Conservation (phyloP, 1,140 invertebrate genomes). For the Drosophila orena region DNA sequence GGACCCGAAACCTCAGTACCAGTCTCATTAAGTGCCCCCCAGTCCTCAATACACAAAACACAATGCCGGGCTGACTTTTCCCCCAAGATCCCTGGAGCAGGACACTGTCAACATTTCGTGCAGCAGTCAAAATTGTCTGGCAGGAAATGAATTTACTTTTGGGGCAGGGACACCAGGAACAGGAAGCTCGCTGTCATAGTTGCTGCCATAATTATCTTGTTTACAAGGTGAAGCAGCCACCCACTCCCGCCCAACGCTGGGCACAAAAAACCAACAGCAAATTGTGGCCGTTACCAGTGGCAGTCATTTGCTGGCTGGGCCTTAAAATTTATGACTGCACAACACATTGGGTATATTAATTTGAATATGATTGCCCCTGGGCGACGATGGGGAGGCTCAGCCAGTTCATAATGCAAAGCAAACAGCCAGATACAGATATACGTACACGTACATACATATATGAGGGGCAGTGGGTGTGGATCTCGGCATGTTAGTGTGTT, state of each 20-base stretch:
- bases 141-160: constrained; percentile 81
- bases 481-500: constrained; percentile 45
- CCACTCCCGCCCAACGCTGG: constrained; percentile 1
- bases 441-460: constrained; percentile 8
- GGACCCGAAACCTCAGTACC: constrained; percentile 29
- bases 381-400: constrained; percentile 32
- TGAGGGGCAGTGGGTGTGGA: background rate
- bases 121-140: constrained; percentile 67
- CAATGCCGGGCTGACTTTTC: constrained; percentile 22
- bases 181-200: constrained; percentile 82
- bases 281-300: constrained; percentile 36
- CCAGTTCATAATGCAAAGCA: constrained; percentile 72
- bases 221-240: constrained; percentile 79
- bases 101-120: constrained; percentile 76
- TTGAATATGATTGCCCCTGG: constrained; percentile 80
- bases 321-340: constrained; percentile 77
- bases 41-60: constrained; percentile 46
- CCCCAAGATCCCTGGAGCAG: constrained; percentile 16
- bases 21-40: constrained; percentile 59
- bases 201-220: constrained; percentile 83
- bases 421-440: constrained; percentile 41
- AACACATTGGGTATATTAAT: constrained; percentile 84
- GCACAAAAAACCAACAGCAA: constrained; percentile 38
- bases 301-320: constrained; percentile 45
- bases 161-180: constrained; percentile 42